These are phyloP conservation scores for Chionodraco myersi DNA, from an alignment of 2,113 vertebrate species.

Conservation along the genomic window DNA sequence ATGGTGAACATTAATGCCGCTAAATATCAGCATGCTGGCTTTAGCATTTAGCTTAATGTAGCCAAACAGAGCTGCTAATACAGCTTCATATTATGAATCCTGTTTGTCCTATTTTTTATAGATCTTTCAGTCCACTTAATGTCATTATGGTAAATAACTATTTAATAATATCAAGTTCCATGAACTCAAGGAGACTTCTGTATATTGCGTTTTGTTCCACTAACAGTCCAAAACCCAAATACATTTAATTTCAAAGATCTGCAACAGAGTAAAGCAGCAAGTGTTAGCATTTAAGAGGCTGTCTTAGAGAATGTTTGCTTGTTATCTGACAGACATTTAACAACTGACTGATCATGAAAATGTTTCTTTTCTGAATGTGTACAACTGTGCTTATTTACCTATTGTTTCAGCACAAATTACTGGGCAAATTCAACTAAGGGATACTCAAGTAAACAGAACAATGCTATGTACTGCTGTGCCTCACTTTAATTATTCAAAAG, in stretches of 20 bases:
- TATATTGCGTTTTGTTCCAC: neutral
- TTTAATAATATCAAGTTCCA: too few relatives aligned
- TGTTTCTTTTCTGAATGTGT: neutral
- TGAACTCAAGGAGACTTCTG: neutral
- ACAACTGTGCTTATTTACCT: neutral
- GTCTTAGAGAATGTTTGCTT: neutral
- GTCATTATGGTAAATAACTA: neutral
- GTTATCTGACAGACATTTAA: neutral
- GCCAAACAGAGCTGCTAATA: neutral
- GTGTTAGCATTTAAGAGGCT: neutral
- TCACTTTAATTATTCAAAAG: conserved; percentile 12
- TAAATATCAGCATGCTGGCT: neutral
- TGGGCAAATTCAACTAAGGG: conserved; percentile 1
- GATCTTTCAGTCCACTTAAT: neutral
- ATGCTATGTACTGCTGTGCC: neutral
- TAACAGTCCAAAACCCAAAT: neutral
- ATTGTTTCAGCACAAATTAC: conserved; percentile 2
- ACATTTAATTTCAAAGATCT: neutral
- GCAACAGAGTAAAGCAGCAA: neutral
- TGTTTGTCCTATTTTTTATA: neutral
- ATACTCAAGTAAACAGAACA: neutral
- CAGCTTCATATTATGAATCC: neutral
- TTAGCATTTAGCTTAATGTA: neutral
- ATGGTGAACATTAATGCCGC: neutral
- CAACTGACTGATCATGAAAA: neutral